Base-by-base conservation (phyloP, 2,113 vertebrate genomes). In the Phrynocephalus versicolor region DNA sequence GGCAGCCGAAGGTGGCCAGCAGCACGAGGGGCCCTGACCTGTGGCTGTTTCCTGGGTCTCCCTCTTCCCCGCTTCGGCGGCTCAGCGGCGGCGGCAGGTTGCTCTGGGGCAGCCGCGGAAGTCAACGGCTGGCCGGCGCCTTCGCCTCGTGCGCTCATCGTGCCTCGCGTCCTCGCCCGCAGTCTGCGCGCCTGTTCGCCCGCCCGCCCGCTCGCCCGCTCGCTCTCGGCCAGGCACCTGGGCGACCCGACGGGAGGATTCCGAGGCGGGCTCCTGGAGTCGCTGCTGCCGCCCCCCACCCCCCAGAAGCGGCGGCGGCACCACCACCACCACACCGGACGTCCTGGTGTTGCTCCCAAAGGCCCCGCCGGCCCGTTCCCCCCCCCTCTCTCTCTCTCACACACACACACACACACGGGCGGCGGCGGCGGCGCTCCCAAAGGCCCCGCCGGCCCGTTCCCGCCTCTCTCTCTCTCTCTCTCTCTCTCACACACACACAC, bases 1-100 rank as follows among this genome's bases (percentile, higher is more conserved):
- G 57, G 69, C 2, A 30, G 65, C 16, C 19, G 65, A 19, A 33
- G 12, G 35, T 25, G 35, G 23, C 3, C 15, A 65, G 35, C 25
- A 41, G 18, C 15, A 35, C 86, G 90, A 35, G 35, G n/a, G 70
- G 70, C 94, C 97, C 98, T 98, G 96, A 99, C 98, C 97, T 98
- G 97, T 80, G 95, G 97, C 91, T 97, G 97, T 93, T 98, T 98
- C 96, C 97, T 97, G 93, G 98, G 98, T 97, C 98, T 97, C 91
- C 98, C 98, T 93, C 98, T 97, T 96, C 97, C 97, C 94, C 98
- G 95, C 97, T 98, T 99, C 95, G 96, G 97, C 76, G 97, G 96
- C 95, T 96, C 96, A 87, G 97, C 91, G 93, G n/a, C n/a, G n/a
- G 97, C 92, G 88, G 97, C 97, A 94, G 97, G 95, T 96, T 98